Evolutionary conservation across 2,888 invertebrate genomes (phyloP).

Genomic region (Smittia sp.): DNA sequence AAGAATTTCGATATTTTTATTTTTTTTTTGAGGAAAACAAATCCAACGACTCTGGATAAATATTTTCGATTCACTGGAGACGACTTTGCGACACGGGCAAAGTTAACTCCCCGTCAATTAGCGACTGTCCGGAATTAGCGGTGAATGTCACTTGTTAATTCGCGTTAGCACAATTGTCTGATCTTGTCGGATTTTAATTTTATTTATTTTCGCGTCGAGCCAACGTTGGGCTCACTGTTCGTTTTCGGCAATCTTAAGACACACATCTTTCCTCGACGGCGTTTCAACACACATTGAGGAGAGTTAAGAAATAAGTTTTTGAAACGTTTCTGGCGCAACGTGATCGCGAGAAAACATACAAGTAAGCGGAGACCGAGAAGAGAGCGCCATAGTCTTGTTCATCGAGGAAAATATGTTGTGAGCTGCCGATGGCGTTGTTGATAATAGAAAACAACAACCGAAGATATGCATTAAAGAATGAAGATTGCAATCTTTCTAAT

Average conservation of each 20-base stretch:
- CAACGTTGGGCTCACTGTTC: neutral
- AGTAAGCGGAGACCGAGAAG: no score
- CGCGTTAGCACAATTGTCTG: neutral
- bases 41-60: neutral
- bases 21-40: neutral
- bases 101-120: neutral
- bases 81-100: neutral
- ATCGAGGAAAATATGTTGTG: no score
- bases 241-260: slow-evolving; percentile 6
- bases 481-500: no score
- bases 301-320: neutral
- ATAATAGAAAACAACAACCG: no score
- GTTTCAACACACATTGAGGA: slow-evolving; percentile 35
- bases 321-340: neutral
- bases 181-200: neutral
- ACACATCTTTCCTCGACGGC: slow-evolving; percentile 30
- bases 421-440: no score
- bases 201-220: neutral
- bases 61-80: neutral
- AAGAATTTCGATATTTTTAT: slow-evolving; percentile 31
- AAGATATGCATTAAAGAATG: no score
- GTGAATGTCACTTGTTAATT: neutral
- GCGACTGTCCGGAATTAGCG: neutral
- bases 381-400: no score
- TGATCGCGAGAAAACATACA: neutral